phyloP scores from a whole-genome alignment of 2,888 invertebrate genomes.

The Agonopterix arenella region DNA sequence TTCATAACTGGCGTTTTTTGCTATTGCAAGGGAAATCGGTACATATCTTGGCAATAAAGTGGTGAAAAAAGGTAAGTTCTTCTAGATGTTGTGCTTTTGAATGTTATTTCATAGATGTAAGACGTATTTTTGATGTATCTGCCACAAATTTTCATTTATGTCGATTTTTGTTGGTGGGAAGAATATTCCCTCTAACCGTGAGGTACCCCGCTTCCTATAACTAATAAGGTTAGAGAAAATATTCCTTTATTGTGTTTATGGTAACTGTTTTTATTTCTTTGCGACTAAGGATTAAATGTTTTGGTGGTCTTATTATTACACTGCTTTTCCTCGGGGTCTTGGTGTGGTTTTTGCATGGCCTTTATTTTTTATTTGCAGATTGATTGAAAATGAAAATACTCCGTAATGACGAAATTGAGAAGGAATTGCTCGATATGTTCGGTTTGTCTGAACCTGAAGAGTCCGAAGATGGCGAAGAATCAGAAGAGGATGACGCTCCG shows the following conservation, averaged over 20 bases:
- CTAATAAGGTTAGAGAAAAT: not conserved
- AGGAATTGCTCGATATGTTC: too few relatives aligned
- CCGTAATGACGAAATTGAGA: not conserved
- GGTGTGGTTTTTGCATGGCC: not conserved
- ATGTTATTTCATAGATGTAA: too few relatives aligned
- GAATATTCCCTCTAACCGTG: not conserved
- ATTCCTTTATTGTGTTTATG: not conserved
- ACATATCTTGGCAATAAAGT: too few relatives aligned
- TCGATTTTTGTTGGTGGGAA: not conserved
- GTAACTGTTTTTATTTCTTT: not conserved
- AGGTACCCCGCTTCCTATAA: not conserved
- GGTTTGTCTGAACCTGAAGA: too few relatives aligned
- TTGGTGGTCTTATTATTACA: too few relatives aligned
- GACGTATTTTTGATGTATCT: not conserved
- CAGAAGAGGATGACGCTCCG: not conserved
- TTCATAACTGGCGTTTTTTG: too few relatives aligned
- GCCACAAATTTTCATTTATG: not conserved
- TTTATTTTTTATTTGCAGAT: not conserved
- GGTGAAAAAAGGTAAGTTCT: too few relatives aligned
- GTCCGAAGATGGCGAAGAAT: not conserved
- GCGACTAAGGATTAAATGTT: too few relatives aligned
- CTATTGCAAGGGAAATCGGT: too few relatives aligned
- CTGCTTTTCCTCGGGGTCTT: too few relatives aligned
- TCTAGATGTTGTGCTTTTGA: too few relatives aligned
- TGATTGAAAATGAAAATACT: not conserved